Evolutionary conservation across 2,113 vertebrate genomes (phyloP).

Genomic region (Amphilophus citrinellus): DNA sequence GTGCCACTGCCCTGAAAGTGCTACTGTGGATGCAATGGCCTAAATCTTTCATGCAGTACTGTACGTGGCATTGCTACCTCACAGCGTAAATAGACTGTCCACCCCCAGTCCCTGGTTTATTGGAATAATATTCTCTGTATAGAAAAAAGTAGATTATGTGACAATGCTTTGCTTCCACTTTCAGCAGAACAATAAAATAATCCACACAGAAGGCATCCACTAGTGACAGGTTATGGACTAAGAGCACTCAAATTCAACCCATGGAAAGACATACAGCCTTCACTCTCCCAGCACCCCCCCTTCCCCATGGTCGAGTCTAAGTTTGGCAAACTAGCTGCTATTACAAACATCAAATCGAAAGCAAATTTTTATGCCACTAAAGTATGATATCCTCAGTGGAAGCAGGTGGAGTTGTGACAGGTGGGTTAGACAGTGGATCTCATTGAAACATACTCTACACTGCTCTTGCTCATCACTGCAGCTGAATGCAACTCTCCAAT

Average conservation of each 20-base stretch:
- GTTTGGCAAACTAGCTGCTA: background rate
- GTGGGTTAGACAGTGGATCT: background rate
- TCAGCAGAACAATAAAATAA: constrained; percentile 11
- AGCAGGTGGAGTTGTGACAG: background rate
- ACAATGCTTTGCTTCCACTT: background rate
- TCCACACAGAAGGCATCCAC: background rate
- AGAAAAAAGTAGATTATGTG: background rate
- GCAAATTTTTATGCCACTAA: background rate
- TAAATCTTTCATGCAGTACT: too few species aligned
- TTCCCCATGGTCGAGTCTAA: background rate
- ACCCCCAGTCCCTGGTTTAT: constrained; percentile 4
- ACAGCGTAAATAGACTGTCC: constrained; percentile 23
- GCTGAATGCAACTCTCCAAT: constrained; percentile 47
- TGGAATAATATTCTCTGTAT: constrained; percentile 1
- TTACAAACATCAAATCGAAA: background rate
- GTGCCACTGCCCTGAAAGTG: too few species aligned
- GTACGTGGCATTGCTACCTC: background rate
- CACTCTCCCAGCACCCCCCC: background rate
- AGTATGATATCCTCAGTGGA: background rate
- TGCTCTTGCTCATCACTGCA: background rate
- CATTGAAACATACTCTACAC: background rate
- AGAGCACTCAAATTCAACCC: background rate
- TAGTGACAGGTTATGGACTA: too few species aligned
- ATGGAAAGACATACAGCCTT: background rate
- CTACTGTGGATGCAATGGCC: too few species aligned